phyloP scores from a whole-genome alignment of 1,140 invertebrate genomes.

The Ylistrum balloti region DNA sequence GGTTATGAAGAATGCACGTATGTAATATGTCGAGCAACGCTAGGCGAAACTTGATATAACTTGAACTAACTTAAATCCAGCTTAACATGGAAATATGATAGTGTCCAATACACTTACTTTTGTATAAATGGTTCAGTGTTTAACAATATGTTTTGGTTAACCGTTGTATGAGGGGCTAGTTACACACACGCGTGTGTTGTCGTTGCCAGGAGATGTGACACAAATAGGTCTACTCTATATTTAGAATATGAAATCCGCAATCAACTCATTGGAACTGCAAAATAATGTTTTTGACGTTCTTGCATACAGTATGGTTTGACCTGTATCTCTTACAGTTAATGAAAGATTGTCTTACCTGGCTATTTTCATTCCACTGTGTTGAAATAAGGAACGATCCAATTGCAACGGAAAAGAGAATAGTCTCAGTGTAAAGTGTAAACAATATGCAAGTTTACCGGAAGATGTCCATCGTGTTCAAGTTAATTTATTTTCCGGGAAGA shows the following conservation, averaged over 20 bases:
- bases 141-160: not conserved
- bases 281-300: not conserved
- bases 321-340: not conserved
- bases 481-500: not conserved
- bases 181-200: not conserved
- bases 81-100: too few species aligned
- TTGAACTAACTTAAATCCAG: too few species aligned
- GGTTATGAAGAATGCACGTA: too few species aligned
- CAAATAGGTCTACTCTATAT: slow-evolving; percentile 14
- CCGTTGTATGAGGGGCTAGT: not conserved
- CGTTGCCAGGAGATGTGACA: slow-evolving; percentile 1
- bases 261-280: not conserved
- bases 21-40: too few species aligned
- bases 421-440: not conserved
- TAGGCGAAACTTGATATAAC: too few species aligned
- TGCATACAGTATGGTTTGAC: not conserved
- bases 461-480: not conserved
- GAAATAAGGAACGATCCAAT: not conserved
- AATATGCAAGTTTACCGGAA: not conserved
- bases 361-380: not conserved
- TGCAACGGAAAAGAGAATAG: too few species aligned
- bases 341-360: not conserved
- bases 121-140: not conserved
- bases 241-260: not conserved
- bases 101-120: too few species aligned